A percentile compares a stretch with the other conserved stretches of the same genome.
phyloP scores from a whole-genome alignment of 2,797 vertebrate genomes.

The Sylvilagus floridanus region DNA sequence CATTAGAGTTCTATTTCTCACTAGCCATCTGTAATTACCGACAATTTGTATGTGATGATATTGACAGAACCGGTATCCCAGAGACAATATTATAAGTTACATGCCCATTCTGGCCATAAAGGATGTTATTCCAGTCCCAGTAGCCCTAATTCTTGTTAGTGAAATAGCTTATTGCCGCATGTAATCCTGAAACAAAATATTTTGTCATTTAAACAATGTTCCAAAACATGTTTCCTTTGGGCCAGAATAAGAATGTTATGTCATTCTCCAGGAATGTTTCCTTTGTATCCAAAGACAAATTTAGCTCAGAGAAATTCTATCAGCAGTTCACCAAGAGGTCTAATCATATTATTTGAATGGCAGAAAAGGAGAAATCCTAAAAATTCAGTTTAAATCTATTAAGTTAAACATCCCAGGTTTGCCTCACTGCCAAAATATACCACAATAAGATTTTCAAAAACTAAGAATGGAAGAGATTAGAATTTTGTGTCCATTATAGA shows the following conservation, averaged over 20 bases:
- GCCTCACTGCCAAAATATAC: conserved; percentile 84
- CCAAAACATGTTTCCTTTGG: conserved; percentile 78
- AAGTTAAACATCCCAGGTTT: conserved; percentile 81
- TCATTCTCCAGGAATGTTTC: conserved; percentile 85
- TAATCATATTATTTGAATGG: conserved; percentile 82
- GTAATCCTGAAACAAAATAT: conserved; percentile 86
- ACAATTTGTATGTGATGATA: conserved; percentile 15
- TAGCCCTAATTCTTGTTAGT: conserved; percentile 77
- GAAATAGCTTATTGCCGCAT: conserved; percentile 76
- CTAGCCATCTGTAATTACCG: not conserved
- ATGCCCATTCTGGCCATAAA: conserved; percentile 59
- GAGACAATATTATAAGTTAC: conserved; percentile 40
- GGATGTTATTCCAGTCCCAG: conserved; percentile 76
- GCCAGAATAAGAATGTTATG: conserved; percentile 80
- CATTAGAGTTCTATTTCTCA: conserved; percentile 51
- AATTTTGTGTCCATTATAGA: conserved; percentile 86
- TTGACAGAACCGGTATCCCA: conserved; percentile 75
- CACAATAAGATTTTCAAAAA: conserved; percentile 84
- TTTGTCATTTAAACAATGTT: conserved; percentile 85
- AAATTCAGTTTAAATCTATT: conserved; percentile 83
- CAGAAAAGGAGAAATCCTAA: conserved; percentile 79
- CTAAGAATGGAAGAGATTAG: conserved; percentile 87
- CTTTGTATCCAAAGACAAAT: conserved; percentile 84
- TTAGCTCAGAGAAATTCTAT: conserved; percentile 86
- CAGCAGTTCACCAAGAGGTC: conserved; percentile 85